phyloP scores from a whole-genome alignment of 2,888 invertebrate species.

The Drosophila mulleri region DNA sequence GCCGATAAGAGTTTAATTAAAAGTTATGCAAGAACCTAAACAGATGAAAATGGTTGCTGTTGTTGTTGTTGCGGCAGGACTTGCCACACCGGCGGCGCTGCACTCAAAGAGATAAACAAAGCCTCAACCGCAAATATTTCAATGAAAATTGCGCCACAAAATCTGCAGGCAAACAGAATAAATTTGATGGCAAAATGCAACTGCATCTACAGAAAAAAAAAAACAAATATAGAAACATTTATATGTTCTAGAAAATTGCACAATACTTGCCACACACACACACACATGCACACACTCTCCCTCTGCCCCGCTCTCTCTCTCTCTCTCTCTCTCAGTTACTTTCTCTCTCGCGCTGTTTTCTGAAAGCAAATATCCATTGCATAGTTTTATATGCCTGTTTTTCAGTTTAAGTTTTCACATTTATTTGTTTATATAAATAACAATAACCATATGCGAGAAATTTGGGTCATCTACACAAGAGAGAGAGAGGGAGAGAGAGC shows the following conservation, averaged over 20 bases:
- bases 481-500: not conserved
- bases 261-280: constrained; percentile 19
- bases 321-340: not conserved
- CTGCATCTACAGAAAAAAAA: constrained; percentile 19
- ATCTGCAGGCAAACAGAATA: constrained; percentile 43
- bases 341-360: constrained; percentile 7
- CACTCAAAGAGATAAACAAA: constrained; percentile 23
- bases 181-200: constrained; percentile 45
- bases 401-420: constrained; percentile 54
- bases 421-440: constrained; percentile 57
- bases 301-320: not conserved
- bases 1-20: constrained; percentile 7
- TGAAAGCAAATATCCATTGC: constrained; percentile 44
- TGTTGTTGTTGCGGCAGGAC: no score
- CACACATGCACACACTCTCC: not conserved
- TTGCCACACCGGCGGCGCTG: not conserved
- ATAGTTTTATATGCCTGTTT: constrained; percentile 61
- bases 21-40: not conserved
- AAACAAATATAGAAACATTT: not conserved
- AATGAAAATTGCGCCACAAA: constrained; percentile 44
- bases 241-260: constrained; percentile 30
- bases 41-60: constrained; percentile 1
- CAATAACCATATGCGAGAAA: constrained; percentile 54
- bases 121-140: constrained; percentile 48
- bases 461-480: constrained; percentile 40